These are phyloP conservation scores for Loris lydekkerianus DNA, from an alignment of 2,797 vertebrate species.

Conservation along the genomic window DNA sequence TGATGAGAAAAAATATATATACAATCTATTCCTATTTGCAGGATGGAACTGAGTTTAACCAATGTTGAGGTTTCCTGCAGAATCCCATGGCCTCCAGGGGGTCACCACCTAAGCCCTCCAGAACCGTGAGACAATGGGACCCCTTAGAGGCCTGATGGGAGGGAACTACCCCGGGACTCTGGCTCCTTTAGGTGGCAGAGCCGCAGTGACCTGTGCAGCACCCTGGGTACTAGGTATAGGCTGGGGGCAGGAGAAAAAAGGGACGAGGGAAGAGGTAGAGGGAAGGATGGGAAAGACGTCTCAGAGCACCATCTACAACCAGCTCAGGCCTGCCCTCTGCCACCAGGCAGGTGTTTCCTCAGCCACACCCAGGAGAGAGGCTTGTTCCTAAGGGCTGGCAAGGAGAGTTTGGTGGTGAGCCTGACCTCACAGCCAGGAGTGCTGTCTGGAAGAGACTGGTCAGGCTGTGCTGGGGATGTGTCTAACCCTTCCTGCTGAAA, in stretches of 20 bases:
- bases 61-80: constrained; percentile 22
- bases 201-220: background rate
- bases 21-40: background rate
- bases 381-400: background rate
- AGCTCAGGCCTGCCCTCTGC: background rate
- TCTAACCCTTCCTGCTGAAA: background rate
- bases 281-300: background rate
- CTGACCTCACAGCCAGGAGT: background rate
- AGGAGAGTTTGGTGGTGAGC: background rate
- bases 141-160: background rate
- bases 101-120: background rate
- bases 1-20: background rate
- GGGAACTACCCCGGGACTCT: background rate
- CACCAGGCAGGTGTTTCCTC: background rate
- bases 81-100: background rate
- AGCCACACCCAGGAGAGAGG: background rate
- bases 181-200: background rate
- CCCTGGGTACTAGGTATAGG: background rate
- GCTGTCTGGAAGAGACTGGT: background rate
- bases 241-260: background rate
- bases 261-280: background rate
- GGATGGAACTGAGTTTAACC: background rate
- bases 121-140: background rate
- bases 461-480: background rate
- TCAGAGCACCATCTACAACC: background rate